Percentiles rank a stretch among this genome's conserved stretches.
phyloP scores from a whole-genome alignment of 2,888 invertebrate species.

The Drosophila nr. fundita region DNA sequence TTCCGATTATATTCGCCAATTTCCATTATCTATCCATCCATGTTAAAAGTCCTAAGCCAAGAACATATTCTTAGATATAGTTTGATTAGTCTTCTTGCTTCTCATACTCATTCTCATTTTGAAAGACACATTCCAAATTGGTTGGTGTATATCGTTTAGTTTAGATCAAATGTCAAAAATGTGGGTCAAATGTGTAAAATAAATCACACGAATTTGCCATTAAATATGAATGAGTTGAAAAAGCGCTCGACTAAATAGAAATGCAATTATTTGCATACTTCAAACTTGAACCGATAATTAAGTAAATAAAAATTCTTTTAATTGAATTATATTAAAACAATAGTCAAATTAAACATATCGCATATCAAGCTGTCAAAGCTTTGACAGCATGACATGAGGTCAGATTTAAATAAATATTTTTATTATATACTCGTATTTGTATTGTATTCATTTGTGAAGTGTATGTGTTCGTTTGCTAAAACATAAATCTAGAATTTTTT shows the following conservation, averaged over 20 bases:
- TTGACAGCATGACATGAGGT: slow-evolving; percentile 16
- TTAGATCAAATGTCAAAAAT: background rate
- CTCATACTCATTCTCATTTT: background rate
- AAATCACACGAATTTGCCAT: background rate
- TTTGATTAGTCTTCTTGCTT: background rate
- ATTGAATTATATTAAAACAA: slow-evolving; percentile 10
- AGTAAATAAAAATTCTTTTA: background rate
- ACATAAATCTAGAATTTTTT: slow-evolving; percentile 20
- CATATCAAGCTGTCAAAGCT: slow-evolving; percentile 7
- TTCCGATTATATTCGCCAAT: background rate
- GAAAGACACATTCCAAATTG: background rate
- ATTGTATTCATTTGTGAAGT: background rate
- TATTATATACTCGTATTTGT: background rate
- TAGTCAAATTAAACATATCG: slow-evolving; percentile 17
- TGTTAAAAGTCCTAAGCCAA: background rate
- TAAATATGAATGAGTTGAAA: background rate
- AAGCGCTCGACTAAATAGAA: slow-evolving; percentile 1
- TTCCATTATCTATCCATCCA: background rate
- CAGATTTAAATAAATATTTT: background rate
- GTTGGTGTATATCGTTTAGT: background rate
- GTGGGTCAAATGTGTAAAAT: background rate
- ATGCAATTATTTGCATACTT: slow-evolving; percentile 17
- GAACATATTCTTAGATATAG: background rate
- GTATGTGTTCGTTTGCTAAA: background rate
- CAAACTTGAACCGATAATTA: slow-evolving; percentile 1